Conservation (phyloP, 1,140 invertebrate species). For the Rhizoglyphus robini region DNA sequence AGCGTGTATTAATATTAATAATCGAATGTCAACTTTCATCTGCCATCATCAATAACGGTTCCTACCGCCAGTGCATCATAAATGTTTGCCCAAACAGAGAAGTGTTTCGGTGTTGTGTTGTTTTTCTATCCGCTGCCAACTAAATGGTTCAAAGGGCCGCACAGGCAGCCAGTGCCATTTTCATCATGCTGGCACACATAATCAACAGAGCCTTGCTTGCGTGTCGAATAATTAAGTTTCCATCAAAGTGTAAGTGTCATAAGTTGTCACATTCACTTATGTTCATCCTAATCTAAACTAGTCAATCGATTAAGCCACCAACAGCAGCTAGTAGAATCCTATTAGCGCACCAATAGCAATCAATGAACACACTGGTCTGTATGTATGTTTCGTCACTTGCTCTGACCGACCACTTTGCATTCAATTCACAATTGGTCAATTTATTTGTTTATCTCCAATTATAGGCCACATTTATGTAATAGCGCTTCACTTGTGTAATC, state of each 20-base stretch:
- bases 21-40: background rate
- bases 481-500: no score
- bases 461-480: no score
- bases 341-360: no score
- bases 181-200: background rate
- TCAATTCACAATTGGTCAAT: no score
- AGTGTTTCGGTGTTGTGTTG: no score
- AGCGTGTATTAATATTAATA: background rate
- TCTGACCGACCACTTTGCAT: no score
- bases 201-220: background rate
- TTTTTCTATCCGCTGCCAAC: background rate
- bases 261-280: slow-evolving; percentile 10
- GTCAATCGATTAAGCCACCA: slow-evolving; percentile 3
- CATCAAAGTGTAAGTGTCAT: slow-evolving; percentile 14
- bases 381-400: no score
- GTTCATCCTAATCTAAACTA: slow-evolving; percentile 15
- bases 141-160: background rate
- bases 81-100: background rate
- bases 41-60: background rate
- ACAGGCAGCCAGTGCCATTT: background rate
- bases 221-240: slow-evolving; percentile 11
- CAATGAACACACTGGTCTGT: no score
- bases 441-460: no score
- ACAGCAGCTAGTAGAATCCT: background rate
- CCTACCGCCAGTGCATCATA: background rate